Evolutionary conservation across 2,888 invertebrate genomes (phyloP), one percentile per base, ranked within the genome.

Genomic region (Carpatolechia fugitivella): DNA sequence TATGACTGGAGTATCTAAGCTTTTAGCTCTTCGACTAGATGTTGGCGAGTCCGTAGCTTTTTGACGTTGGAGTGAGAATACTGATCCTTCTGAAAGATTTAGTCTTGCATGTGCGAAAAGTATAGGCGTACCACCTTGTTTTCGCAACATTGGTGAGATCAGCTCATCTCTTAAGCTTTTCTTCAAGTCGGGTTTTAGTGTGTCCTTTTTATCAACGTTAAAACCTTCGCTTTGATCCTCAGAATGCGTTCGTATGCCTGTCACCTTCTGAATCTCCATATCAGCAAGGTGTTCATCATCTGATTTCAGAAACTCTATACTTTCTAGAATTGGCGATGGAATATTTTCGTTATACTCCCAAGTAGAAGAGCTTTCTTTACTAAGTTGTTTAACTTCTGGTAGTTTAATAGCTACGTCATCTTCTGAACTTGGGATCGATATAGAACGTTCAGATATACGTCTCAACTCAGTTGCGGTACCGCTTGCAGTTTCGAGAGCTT

Each of bases 41-140:
- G 94, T 93, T 3, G 95, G 95, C 0, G 95, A 96, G 61, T 92
- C 92, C 0, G 94, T 92, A 6, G 95, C 94, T 69, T 94, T 94
- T 78, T 96, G 95, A 47, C 95, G 92, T 74, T 95, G 94, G 33
- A 96, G 77, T 0, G 95, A 93, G 68, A 95, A 93, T 5, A 94
- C 95, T 11, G 96, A 96, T 0, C 96, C 96, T 84, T 97, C 96
- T 0, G 96, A 96, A 3, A 96, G 86, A 71, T 96, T 96, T 5
- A 96, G 85, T 55, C 95, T 91, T 13, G 95, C 95, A 69, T 95
- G 94, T 4, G 96, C 95, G 79, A 96, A 96, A 0, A 96, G 78
- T 61, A 95, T 92, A 0, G 96, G 95, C 24, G 94, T 95, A 57
- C 95, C 94, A 0, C 95, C 95, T 55, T 93, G 91, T 68, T 94